Percentiles rank a stretch among this genome's conserved stretches.
These are phyloP conservation scores for Aleiodes alternator DNA, from an alignment of 2,888 invertebrate species.

Conservation along the genomic window DNA sequence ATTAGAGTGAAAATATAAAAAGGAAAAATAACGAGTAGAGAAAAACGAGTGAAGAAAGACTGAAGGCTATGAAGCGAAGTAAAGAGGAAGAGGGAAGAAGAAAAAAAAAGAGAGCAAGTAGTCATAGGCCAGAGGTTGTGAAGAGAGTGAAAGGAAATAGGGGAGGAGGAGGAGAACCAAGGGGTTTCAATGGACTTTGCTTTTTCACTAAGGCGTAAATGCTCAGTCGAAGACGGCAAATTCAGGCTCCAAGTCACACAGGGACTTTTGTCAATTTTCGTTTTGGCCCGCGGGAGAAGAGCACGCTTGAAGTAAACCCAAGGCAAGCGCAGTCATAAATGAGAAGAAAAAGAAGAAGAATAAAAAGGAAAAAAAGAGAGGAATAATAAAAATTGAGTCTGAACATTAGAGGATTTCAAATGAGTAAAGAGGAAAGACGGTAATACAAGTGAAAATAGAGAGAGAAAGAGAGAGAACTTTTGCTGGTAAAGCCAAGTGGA, in stretches of 20 bases:
- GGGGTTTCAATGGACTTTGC: conserved; percentile 40
- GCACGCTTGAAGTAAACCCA: conserved; percentile 24
- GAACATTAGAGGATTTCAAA: no score
- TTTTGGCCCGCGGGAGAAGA: conserved; percentile 52
- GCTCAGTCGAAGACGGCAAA: conserved; percentile 18
- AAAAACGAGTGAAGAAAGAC: not conserved
- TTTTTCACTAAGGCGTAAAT: conserved; percentile 60
- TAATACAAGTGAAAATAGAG: conserved; percentile 12
- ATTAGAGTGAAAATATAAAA: not conserved
- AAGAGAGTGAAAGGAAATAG: not conserved
- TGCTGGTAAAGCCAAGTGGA: conserved; percentile 56
- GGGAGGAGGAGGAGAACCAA: not conserved
- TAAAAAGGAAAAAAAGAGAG: not conserved
- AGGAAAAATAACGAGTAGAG: not conserved
- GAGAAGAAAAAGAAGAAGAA: conserved; percentile 26
- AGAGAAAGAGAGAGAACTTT: conserved; percentile 50
- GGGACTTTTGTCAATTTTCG: conserved; percentile 59
- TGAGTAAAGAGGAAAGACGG: not conserved
- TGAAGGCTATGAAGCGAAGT: not conserved
- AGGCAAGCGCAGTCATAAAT: conserved; percentile 14
- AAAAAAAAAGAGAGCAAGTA: no score
- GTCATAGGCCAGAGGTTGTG: not conserved
- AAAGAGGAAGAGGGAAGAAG: not conserved
- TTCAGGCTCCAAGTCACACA: conserved; percentile 18
- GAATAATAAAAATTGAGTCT: not conserved